Base-by-base conservation (phyloP, 64 coral and sea anemone genomes). In the Dendrophyllia cribrosa region DNA sequence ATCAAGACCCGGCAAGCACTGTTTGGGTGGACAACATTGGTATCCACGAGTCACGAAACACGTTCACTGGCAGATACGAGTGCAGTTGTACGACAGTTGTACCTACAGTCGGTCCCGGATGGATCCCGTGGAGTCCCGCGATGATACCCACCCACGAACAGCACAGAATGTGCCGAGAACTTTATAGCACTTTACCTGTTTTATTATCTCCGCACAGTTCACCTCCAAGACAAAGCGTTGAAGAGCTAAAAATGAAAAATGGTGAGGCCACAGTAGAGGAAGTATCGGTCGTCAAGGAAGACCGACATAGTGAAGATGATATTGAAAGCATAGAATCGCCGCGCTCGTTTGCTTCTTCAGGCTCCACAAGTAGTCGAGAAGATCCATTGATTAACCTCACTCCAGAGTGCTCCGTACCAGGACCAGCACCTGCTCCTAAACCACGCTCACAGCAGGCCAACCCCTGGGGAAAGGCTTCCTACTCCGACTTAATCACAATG, bases 381-480 rank as follows among this genome's bases (percentile, higher is more conserved):
- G 60, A 84, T 20, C 16, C 72, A 6, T 50, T 84, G 62, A 20
- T 84, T 7, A 67, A 48, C 44, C 62, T 67, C 5, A 67, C 19
- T 44, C 62, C 80, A 23, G 80, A 84, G 8, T 22, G 60, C 44
- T 3, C 80, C 51, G 15, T 26, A 68, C 19, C 20, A 68, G 20
- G 12, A 46, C 80, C 66, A 22, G 21, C 80, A 84, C 80, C 80
- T 84, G 80, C 20, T 50, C 43, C 80, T 3, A 84, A 84, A 51
- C 47, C 80, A 14, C 58, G 59, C 44, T 75, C 73, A 26, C 87
- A 82, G 9, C 92, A 88, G 58, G n/a, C 17, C 4, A 95, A 95
- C 58, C 77, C 93, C 14, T 95, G 93, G 93, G 82, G 82, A 6
- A 88, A 82, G 2, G 87, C 93, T 55, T 95, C 93, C 0, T 95